Percentiles rank a stretch among this genome's conserved stretches.
Conservation (phyloP, 2,888 invertebrate genomes). For the Cosmia pyralina region DNA sequence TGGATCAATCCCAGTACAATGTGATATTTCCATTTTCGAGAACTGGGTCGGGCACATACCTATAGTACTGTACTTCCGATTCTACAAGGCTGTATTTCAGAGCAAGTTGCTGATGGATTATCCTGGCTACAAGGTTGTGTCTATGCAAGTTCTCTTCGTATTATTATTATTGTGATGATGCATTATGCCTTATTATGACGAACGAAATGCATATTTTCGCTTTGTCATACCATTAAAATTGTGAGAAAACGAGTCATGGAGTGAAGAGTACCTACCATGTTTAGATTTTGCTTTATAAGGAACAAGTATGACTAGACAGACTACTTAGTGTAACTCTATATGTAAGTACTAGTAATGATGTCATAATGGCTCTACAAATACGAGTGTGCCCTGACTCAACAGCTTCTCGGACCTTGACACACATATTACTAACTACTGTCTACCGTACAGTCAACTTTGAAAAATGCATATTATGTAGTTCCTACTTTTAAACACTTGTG, state of each 20-base stretch:
- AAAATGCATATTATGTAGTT: constrained; percentile 22
- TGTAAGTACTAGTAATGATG: constrained; percentile 37
- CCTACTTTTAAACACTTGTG: constrained; percentile 18
- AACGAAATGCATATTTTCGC: neutral
- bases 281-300: constrained; percentile 14
- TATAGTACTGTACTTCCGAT: too few relatives aligned
- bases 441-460: constrained; percentile 24
- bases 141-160: neutral
- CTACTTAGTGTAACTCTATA: constrained; percentile 32
- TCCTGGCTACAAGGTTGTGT: too few relatives aligned
- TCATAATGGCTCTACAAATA: constrained; percentile 43
- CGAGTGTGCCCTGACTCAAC: constrained; percentile 41
- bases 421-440: constrained; percentile 27
- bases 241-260: constrained; percentile 13
- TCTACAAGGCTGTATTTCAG: too few relatives aligned
- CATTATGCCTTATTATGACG: constrained; percentile 3
- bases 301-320: constrained; percentile 20
- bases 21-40: too few relatives aligned
- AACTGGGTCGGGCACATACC: too few relatives aligned
- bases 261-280: constrained; percentile 16
- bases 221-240: neutral
- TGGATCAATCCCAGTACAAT: too few relatives aligned
- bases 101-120: too few relatives aligned
- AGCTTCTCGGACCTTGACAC: constrained; percentile 49
- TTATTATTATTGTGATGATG: neutral